Base-by-base conservation (phyloP, 2,113 vertebrate genomes). In the Diglossa brunneiventris region DNA sequence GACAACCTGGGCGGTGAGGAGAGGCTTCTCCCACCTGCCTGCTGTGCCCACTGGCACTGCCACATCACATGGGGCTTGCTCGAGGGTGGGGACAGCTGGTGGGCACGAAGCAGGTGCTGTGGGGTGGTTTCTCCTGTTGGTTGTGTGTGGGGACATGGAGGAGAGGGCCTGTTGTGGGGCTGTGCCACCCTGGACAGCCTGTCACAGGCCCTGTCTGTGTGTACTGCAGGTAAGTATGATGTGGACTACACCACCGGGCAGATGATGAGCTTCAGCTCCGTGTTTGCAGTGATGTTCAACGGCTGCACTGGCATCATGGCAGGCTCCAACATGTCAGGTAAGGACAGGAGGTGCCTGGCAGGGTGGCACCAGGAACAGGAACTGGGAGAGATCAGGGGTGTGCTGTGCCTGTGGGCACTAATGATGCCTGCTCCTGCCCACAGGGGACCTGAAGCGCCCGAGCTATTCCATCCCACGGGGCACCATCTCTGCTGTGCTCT, bases 401-500 rank as follows among this genome's bases (percentile, higher is more conserved):
- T 70, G 50, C 44, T 75, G 50, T 97, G 19, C 52, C 80, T 33
- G 1, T 12, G 17, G 22, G 12, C 28, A 18, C 42, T 85, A 41
- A 55, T 16, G 33, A 58, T 64, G 17, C 41, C 47, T 22, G 6
- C 61, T 47, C 5, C 23, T 70, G 42, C 47, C 42, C 4, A 2
- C 92, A 99, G 99, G 99, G 33, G 99, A 99, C 87, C 96, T 99
- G 92, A 99, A 98, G 91, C 98, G 97, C 86, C 99, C 98, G 0
- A 99, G 99, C 90, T 99, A 98, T 92, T 98, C 99, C 75, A 99
- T 99, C 92, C 99, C 99, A 0, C 97, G 99, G 11, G 99, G 99
- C 83, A 99, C 99, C 82, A 99, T 99, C 92, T 99, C 98, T 1
- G 99, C 99, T 0, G 99, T 99, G 91, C 98, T 99, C 92, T 99